A percentile compares a stretch with the other conserved stretches of the same genome.
phyloP scores from a whole-genome alignment of 2,113 vertebrate genomes.

The Saguinus imperator region DNA sequence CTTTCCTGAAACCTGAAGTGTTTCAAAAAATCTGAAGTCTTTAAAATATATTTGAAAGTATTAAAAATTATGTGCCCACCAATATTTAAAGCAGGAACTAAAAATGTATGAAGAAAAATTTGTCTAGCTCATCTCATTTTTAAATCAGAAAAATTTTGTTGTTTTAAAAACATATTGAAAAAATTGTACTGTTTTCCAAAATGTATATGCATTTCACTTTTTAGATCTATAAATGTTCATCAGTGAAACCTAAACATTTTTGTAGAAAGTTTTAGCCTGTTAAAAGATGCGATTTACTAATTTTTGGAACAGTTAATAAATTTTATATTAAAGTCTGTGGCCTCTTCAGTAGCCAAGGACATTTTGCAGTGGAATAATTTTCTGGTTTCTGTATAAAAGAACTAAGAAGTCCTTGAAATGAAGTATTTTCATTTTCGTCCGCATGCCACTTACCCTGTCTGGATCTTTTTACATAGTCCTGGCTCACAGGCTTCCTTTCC shows the following conservation, averaged over 20 bases:
- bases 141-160: not conserved
- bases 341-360: not conserved
- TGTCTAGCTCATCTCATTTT: not conserved
- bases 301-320: not conserved
- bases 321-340: not conserved
- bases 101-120: not conserved
- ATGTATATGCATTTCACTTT: not conserved
- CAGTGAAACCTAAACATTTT: not conserved
- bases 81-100: not conserved
- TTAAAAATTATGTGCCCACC: not conserved
- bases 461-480: not conserved
- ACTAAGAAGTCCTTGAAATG: not conserved
- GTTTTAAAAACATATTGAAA: not conserved
- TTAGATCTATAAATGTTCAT: not conserved
- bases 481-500: not conserved
- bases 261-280: not conserved
- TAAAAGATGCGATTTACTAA: not conserved
- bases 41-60: not conserved
- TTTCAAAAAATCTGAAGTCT: not conserved
- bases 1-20: not conserved
- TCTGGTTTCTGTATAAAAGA: not conserved
- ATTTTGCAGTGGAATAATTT: not conserved
- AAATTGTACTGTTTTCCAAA: not conserved
- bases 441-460: not conserved
- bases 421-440: not conserved